These are phyloP conservation scores for Oreonectes daqikongensis DNA, from an alignment of 2,797 vertebrate genomes.

Conservation along the genomic window DNA sequence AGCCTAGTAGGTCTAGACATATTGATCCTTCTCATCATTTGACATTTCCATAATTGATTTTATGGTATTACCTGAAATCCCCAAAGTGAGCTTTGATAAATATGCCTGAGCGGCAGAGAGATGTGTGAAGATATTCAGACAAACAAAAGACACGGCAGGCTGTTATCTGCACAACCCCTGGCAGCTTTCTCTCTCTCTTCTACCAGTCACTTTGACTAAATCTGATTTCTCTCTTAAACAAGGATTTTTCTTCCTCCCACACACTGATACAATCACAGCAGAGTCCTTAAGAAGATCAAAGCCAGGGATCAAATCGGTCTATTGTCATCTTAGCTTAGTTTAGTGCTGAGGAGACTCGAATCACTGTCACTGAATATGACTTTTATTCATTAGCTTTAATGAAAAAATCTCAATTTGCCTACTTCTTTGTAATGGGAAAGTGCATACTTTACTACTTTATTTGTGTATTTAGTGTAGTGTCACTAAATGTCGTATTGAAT, in stretches of 20 bases:
- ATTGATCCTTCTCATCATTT: slow-evolving; percentile 43
- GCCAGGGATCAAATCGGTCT: slow-evolving; percentile 39
- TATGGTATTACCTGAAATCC: slow-evolving; percentile 43
- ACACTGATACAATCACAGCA: slow-evolving; percentile 51
- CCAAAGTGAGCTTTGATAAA: slow-evolving; percentile 32
- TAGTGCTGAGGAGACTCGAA: slow-evolving; percentile 38
- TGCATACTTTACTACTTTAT: no score
- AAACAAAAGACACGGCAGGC: slow-evolving; percentile 30
- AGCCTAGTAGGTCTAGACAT: slow-evolving; percentile 30
- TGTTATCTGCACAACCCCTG: slow-evolving; percentile 39
- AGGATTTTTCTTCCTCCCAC: slow-evolving; percentile 39
- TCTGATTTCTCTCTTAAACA: slow-evolving; percentile 45
- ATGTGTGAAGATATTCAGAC: slow-evolving; percentile 23
- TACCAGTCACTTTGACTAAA: slow-evolving; percentile 44
- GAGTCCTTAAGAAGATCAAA: slow-evolving; percentile 54
- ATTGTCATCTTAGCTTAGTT: slow-evolving; percentile 17
- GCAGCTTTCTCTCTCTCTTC: slow-evolving; percentile 11
- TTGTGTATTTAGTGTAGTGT: no score
- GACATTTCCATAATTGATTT: slow-evolving; percentile 44
- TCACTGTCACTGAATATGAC: slow-evolving; percentile 36
- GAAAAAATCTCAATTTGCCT: no score
- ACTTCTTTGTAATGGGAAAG: no score
- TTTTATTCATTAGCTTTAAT: slow-evolving; percentile 37
- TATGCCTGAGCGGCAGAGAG: slow-evolving; percentile 28
- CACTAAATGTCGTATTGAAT: no score